Conservation (phyloP, 2,113 vertebrate genomes). For the Polypterus senegalus region DNA sequence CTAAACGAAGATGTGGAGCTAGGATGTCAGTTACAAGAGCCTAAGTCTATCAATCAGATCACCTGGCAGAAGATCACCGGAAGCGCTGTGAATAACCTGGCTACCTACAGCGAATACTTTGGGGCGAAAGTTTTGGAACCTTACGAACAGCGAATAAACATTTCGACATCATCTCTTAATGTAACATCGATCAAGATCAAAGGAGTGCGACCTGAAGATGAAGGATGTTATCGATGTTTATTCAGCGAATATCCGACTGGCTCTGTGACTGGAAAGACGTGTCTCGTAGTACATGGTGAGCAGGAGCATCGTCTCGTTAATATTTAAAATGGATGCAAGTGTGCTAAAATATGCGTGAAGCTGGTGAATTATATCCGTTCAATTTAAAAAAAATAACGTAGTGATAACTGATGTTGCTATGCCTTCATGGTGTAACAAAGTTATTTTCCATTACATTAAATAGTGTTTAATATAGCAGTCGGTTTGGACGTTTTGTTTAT, state of each 20-base stretch:
- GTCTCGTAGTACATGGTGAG: conserved; percentile 5
- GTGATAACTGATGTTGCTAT: no score
- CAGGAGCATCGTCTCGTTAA: not conserved
- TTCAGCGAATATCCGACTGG: not conserved
- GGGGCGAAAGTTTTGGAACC: not conserved
- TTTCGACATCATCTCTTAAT: not conserved
- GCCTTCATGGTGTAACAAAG: no score
- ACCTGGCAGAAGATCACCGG: conserved; percentile 8
- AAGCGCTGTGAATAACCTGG: not conserved
- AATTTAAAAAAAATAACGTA: no score
- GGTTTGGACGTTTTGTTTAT: no score
- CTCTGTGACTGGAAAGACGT: conserved; percentile 1
- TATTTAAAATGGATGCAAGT: no score
- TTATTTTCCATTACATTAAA: no score
- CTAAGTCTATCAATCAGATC: not conserved
- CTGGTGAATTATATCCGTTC: no score
- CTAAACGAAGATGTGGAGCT: no score
- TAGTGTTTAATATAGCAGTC: no score
- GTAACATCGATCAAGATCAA: not conserved
- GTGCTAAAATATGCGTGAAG: no score
- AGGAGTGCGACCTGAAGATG: conserved; percentile 6
- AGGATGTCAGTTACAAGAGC: no score
- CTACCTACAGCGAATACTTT: not conserved
- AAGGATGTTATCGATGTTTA: conserved; percentile 11
- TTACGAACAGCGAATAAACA: not conserved